Evolutionary conservation across 2,113 vertebrate species (phyloP).

Genomic region (Bucco capensis): DNA sequence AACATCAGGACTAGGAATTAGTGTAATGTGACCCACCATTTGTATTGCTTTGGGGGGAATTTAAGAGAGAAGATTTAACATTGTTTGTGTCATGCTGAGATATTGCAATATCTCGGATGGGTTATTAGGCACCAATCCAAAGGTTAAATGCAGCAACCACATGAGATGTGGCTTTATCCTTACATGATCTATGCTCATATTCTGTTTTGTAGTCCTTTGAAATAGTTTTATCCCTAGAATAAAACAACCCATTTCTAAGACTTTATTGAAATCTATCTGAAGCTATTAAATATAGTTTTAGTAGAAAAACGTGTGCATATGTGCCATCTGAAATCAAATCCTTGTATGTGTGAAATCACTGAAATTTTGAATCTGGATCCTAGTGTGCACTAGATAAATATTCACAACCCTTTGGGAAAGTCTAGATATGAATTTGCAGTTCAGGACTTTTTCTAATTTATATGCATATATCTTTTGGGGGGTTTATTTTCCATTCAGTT

Average conservation of each 20-base stretch:
- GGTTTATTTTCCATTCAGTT: constrained; percentile 33
- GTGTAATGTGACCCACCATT: constrained; percentile 69
- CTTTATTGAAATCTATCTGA: neutral
- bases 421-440: neutral
- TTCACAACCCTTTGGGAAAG: neutral
- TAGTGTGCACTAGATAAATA: neutral
- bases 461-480: constrained; percentile 5
- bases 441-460: constrained; percentile 34
- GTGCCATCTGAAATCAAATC: neutral
- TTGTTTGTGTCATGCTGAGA: constrained; percentile 65
- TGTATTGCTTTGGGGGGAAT: constrained; percentile 66
- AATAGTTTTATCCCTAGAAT: neutral
- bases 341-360: neutral
- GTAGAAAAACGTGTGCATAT: neutral
- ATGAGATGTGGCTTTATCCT: constrained; percentile 62
- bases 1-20: constrained; percentile 63
- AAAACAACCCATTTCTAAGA: neutral
- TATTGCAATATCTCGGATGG: constrained; percentile 66
- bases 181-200: constrained; percentile 20
- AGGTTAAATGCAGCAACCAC: constrained; percentile 63
- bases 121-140: constrained; percentile 63
- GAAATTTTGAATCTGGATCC: neutral
- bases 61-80: constrained; percentile 58
- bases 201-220: neutral
- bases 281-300: neutral